These are phyloP conservation scores for Tragelaphus eurycerus DNA, from an alignment of 2,797 vertebrate genomes.

Conservation along the genomic window DNA sequence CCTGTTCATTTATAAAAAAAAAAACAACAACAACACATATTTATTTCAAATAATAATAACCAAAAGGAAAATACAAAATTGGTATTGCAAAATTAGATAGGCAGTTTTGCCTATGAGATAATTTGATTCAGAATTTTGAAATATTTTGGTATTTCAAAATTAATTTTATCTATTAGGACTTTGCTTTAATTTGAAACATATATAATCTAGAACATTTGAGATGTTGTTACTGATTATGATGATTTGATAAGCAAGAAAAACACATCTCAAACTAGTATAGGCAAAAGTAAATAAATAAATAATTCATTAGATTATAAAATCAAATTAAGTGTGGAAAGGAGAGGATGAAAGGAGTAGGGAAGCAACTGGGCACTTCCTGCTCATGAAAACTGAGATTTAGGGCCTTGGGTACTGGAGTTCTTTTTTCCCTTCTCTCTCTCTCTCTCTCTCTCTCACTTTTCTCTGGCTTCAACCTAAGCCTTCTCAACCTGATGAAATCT, in stretches of 20 bases:
- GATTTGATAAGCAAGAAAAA: not conserved
- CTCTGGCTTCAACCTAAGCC: not conserved
- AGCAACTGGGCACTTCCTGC: not conserved
- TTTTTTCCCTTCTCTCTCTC: not conserved
- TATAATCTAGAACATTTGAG: not conserved
- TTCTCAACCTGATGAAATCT: not conserved
- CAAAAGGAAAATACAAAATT: not conserved
- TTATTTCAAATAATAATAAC: not conserved
- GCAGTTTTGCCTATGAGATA: not conserved
- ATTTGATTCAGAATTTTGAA: not conserved
- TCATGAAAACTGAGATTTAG: not conserved
- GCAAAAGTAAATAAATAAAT: not conserved
- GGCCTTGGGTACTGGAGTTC: not conserved
- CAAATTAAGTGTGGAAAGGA: not conserved
- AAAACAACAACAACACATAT: not conserved
- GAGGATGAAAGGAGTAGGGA: not conserved
- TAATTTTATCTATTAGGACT: not conserved
- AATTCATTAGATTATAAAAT: not conserved
- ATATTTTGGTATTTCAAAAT: not conserved
- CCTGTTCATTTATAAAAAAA: not conserved
- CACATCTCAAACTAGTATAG: not conserved
- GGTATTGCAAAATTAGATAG: not conserved
- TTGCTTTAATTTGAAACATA: not conserved
- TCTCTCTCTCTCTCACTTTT: not conserved
- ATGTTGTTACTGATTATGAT: not conserved